These are phyloP conservation scores for Schrankia costaestrigalis DNA, from an alignment of 2,888 invertebrate species.

Conservation along the genomic window DNA sequence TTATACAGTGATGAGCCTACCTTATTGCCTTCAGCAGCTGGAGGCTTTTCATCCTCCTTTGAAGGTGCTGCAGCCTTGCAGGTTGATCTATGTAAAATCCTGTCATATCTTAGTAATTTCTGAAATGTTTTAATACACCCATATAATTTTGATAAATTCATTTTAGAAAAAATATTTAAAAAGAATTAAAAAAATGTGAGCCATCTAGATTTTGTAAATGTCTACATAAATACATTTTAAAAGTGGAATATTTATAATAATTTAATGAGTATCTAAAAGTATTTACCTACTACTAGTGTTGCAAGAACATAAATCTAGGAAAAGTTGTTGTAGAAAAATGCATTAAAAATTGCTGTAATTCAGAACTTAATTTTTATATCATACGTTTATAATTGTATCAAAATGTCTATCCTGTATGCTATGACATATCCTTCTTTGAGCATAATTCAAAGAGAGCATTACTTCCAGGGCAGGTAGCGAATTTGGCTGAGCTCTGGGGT, in stretches of 20 bases:
- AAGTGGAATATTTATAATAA: conserved; percentile 64
- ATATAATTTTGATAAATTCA: conserved; percentile 62
- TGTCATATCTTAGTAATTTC: conserved; percentile 20
- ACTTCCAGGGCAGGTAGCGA: too few species aligned
- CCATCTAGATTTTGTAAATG: conserved; percentile 51
- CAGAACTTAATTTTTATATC: too few species aligned
- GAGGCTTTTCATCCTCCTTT: conserved; percentile 1
- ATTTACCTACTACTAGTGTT: too few species aligned
- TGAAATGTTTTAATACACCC: conserved; percentile 36
- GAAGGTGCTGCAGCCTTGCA: conserved; percentile 3
- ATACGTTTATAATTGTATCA: too few species aligned
- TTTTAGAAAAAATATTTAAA: conserved; percentile 42
- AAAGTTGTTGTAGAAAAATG: too few species aligned
- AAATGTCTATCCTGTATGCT: too few species aligned
- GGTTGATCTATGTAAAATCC: conserved; percentile 16
- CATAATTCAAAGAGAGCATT: too few species aligned
- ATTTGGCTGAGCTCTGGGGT: too few species aligned
- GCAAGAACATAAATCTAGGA: too few species aligned
- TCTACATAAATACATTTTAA: conserved; percentile 81
- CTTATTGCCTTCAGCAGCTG: conserved; percentile 4
- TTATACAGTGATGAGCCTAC: neutral
- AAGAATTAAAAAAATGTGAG: conserved; percentile 29
- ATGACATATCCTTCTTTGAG: too few species aligned
- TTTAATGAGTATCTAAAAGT: too few species aligned
- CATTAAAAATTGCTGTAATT: too few species aligned